Evolutionary conservation across 2,113 vertebrate genomes (phyloP).

Genomic region (Antidorcas marsupialis): DNA sequence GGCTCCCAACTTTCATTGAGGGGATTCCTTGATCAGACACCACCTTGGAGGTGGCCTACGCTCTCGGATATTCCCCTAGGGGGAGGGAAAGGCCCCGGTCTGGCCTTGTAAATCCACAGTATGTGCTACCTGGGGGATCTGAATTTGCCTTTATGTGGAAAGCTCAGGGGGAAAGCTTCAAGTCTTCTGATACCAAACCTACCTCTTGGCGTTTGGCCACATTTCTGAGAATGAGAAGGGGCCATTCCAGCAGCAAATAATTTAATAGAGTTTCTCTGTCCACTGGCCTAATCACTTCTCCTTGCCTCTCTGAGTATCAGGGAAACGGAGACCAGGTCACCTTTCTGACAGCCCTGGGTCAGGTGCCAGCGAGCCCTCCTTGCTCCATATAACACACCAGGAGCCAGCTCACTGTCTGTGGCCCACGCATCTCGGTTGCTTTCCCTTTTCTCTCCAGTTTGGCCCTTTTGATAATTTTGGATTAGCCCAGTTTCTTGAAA

Average conservation of each 20-base stretch:
- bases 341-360: neutral
- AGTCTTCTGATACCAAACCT: neutral
- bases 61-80: neutral
- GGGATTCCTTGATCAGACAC: neutral
- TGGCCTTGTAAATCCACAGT: neutral
- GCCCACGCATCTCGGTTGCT: conserved; percentile 5
- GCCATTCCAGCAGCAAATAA: neutral
- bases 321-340: neutral
- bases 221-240: neutral
- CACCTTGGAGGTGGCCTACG: neutral
- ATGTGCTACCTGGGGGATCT: neutral
- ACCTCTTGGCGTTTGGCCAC: neutral
- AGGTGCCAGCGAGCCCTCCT: neutral
- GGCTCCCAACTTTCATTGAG: accelerated
- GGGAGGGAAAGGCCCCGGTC: neutral
- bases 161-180: neutral
- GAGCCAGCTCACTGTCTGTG: accelerated
- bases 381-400: neutral
- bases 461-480: conserved; percentile 79
- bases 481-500: conserved; percentile 83
- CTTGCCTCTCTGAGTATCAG: neutral
- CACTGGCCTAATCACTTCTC: no score
- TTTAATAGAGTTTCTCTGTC: neutral
- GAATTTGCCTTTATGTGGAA: neutral
- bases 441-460: conserved; percentile 51